Base-by-base conservation (phyloP, 2,113 vertebrate genomes). In the Brienomyrus brachyistius region DNA sequence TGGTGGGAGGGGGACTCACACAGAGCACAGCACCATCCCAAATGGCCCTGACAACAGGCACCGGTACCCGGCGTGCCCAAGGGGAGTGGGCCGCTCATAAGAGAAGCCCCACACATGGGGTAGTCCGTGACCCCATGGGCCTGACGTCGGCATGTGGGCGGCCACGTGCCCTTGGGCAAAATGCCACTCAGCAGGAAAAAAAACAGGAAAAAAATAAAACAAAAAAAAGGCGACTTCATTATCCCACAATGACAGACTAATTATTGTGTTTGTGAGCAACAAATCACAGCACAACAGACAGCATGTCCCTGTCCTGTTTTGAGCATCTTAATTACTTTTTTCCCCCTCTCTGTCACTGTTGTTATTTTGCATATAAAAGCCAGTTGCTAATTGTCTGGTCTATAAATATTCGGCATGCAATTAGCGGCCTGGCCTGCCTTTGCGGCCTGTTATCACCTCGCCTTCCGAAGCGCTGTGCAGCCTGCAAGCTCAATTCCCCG, bases 321-420 rank as follows among this genome's bases (percentile, higher is more conserved):
- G 94, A 96, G 95, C 96, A 96, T 96, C 96, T 96, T 96, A 96
- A 96, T 96, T 96, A 96, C 95, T 95, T 95, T 91, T 90, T 82
- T 88, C 90, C 90, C 54, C 90, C 92, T 95, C 93, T 92, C 93
- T 94, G 94, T 94, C 94, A 94, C 93, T 95, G 94, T 95, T 95
- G 94, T 96, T 96, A 95, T 95, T 96, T 96, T 95, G 95, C 95
- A 96, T 96, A 96, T 96, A 96, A 96, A 96, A 96, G 95, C 95
- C 94, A 93, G 93, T 94, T 93, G 94, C 95, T 96, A 96, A 96
- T 96, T 96, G 95, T 96, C 95, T 96, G 94, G 94, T 95, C 95
- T 96, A 96, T 96, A 96, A 96, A 96, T 96, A 96, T 96, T 96
- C 95, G 91, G 92, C 93, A 95, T 95, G 96, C 95, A 96, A 96